Evolutionary conservation across 1,140 invertebrate genomes (phyloP), one percentile per base, ranked within the genome.

Genomic region (Neodiprion lecontei): DNA sequence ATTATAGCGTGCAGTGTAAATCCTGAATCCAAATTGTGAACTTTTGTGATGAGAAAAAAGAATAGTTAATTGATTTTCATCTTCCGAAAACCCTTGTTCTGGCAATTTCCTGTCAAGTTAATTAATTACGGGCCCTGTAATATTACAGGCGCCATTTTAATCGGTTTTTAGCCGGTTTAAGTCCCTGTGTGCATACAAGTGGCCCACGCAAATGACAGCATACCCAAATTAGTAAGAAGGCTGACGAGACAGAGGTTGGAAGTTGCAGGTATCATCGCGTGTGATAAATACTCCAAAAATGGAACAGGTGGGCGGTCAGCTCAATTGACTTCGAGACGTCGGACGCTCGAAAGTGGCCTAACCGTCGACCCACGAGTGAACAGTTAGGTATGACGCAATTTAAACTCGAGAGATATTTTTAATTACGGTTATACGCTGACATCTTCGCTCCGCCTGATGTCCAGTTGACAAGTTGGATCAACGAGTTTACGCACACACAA

Each of bases 371-470:
- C 47, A 73, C 78, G 71, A 68, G 76, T 77, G 77, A 80, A 84
- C 81, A 80, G 74, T 78, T 77, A 77, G 79, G 48, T 68, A 76
- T 85, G 82, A 85, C 79, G 84, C 76, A 84, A 85, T 71, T 40
- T 67, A 72, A 61, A 78, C 66, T 48, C 28, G 67, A 69, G 67
- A 17, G 72, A 65, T 66, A 75, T 61, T 61, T 61, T 61, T 61
- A 61, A 61, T 61, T 61, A 17, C 53, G 53, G n/a, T 61, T 12
- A 40, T 40, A 40, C 28, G 28, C 28, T 40, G 28, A 40, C 28
- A 40, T 72, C 78, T 83, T 84, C 80, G 78, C 80, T 78, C 79
- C 79, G 77, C 74, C 74, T 70, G 65, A 69, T 11, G 28, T 8
- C 28, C 14, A 69, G 68, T 17, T 12, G 23, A 69, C 12, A 14